phyloP scores from a whole-genome alignment of 2,888 invertebrate genomes.

The Tipula helvola region DNA sequence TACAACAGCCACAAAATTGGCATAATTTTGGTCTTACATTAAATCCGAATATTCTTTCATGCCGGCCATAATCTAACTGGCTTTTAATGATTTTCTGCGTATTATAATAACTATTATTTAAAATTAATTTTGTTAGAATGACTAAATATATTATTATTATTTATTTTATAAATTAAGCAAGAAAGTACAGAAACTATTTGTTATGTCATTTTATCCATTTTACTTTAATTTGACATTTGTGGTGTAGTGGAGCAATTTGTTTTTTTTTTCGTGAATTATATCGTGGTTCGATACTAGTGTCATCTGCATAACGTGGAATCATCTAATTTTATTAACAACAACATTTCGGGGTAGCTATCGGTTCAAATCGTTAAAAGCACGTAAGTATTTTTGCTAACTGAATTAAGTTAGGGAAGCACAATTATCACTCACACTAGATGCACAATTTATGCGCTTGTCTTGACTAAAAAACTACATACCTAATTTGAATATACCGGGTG shows the following conservation, averaged over 20 bases:
- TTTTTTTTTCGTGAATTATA: background rate
- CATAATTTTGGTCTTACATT: slow-evolving; percentile 22
- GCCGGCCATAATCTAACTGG: slow-evolving; percentile 26
- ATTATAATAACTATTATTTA: background rate
- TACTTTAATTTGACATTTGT: background rate
- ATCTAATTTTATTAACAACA: background rate
- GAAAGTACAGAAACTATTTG: background rate
- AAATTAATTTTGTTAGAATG: background rate
- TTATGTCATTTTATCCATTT: background rate
- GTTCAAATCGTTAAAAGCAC: too few species aligned
- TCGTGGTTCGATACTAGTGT: background rate
- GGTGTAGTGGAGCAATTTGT: background rate
- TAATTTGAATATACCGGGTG: too few species aligned
- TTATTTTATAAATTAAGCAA: background rate
- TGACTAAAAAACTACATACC: too few species aligned
- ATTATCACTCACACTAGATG: too few species aligned
- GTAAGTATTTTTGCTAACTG: too few species aligned
- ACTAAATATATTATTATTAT: background rate
- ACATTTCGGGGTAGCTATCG: too few species aligned
- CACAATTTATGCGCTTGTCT: too few species aligned
- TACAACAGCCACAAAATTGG: slow-evolving; percentile 4
- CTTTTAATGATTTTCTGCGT: background rate
- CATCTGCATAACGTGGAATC: background rate
- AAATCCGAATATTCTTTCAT: slow-evolving; percentile 31
- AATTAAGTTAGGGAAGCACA: too few species aligned